These are phyloP conservation scores for Cosmorhoe ocellata DNA, from an alignment of 2,888 invertebrate genomes.

Conservation along the genomic window DNA sequence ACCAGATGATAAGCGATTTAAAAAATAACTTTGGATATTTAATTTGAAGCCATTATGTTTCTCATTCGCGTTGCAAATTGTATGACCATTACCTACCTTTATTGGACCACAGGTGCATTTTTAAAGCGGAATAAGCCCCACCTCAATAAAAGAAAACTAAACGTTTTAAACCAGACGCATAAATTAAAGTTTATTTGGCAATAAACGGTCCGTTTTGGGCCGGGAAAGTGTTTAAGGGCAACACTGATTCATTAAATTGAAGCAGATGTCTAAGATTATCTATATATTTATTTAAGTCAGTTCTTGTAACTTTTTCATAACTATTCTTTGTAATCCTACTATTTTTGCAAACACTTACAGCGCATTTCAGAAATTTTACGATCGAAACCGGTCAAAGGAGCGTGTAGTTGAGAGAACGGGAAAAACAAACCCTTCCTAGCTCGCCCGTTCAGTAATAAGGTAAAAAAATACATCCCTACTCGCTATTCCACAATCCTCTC, in stretches of 20 bases:
- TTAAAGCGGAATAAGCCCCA: slow-evolving; percentile 24
- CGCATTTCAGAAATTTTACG: no score
- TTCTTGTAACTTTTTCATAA: no score
- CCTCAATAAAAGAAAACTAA: slow-evolving; percentile 34
- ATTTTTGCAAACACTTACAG: no score
- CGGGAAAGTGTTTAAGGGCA: slow-evolving; percentile 29
- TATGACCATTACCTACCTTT: slow-evolving; percentile 12
- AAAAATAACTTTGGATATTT: background rate
- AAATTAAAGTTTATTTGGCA: slow-evolving; percentile 36
- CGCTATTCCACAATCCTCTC: slow-evolving; percentile 14
- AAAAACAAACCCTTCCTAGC: slow-evolving; percentile 11
- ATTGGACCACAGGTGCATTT: slow-evolving; percentile 30
- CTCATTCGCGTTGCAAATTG: slow-evolving; percentile 20
- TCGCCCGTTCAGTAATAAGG: slow-evolving; percentile 17
- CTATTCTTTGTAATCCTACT: no score
- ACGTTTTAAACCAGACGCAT: slow-evolving; percentile 34
- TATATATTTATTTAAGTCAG: no score
- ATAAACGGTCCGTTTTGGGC: slow-evolving; percentile 32
- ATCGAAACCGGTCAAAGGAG: slow-evolving; percentile 5
- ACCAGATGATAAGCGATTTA: background rate
- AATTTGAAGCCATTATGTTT: slow-evolving; percentile 15
- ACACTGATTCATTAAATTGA: slow-evolving; percentile 24
- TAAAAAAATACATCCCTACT: slow-evolving; percentile 18
- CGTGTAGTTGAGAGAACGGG: slow-evolving; percentile 4
- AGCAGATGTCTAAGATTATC: slow-evolving; percentile 20